Evolutionary conservation across 2,888 invertebrate species (phyloP), one percentile per base, ranked within the genome.

Genomic region (Macroteleia sp.): DNA sequence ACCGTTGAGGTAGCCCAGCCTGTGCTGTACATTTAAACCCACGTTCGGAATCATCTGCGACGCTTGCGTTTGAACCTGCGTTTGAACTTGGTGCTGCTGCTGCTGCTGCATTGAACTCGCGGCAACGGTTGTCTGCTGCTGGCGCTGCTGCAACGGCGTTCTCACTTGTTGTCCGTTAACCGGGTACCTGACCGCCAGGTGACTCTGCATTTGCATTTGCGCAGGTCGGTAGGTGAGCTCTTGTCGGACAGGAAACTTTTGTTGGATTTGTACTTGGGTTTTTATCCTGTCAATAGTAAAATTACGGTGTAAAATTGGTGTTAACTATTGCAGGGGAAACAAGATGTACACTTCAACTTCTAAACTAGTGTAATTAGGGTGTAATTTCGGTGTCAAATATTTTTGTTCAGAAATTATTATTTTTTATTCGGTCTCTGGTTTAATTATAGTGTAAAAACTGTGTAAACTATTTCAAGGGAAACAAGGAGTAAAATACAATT

Each of bases 191-290:
- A 86, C 89, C 64, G 86, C 77, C 67, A 88, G 83, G 17, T 82
- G 83, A 32, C 80, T 81, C 36, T 85, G 89, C 50, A 85, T 62
- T 56, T 83, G 86, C 19, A 83, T 69, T 54, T 82, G 87, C 1
- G 85, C 46, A 14, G 89, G 83, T 71, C 89, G 86, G 32, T 89
- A 90, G 44, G 87, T 81, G 56, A 87, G 59, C 71, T 91, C 91
- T 77, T 89, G 91, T 30, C 90, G 85, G 57, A 88, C 83, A 30
- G 90, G 87, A 85, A 90, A 90, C 64, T 91, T 90, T 59, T 89
- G 88, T 57, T 88, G 88, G 19, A 89, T 88, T 88, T 91, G 91
- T 86, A 90, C 89, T 87, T 88, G 89, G 44, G 86, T 85, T 64
- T 89, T 88, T 76, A 88, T n/a, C n/a, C n/a, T n/a, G n/a, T n/a